Percentiles rank a stretch among this genome's conserved stretches.
Conservation (phyloP, 2,888 invertebrate species). For the Meiosimyza platycephala region DNA sequence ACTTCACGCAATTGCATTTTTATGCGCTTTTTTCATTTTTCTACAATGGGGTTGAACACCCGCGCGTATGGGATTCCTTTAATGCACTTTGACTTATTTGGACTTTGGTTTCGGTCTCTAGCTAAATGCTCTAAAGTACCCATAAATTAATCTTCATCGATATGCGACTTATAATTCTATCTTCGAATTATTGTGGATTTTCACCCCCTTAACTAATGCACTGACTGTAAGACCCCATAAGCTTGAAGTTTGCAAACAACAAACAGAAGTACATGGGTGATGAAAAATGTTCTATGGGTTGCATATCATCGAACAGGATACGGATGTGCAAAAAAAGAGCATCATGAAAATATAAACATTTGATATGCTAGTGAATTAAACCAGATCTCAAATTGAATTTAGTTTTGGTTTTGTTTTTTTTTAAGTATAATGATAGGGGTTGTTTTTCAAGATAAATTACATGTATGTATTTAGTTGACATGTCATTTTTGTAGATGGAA, state of each 20-base stretch:
- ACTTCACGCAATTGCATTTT: constrained; percentile 60
- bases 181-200: constrained; percentile 10
- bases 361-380: constrained; percentile 22
- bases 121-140: constrained; percentile 47
- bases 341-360: constrained; percentile 7
- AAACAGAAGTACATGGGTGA: constrained; percentile 58
- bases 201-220: constrained; percentile 14
- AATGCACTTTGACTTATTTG: constrained; percentile 24
- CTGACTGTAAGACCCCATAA: constrained; percentile 13
- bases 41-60: constrained; percentile 2
- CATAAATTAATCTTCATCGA: constrained; percentile 48
- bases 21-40: constrained; percentile 36
- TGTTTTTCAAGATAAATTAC: too few species aligned
- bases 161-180: constrained; percentile 32
- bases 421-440: too few species aligned
- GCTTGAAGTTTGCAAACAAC: constrained; percentile 63
- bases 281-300: constrained; percentile 52
- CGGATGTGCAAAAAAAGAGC: constrained; percentile 18
- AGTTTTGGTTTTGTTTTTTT: constrained; percentile 22
- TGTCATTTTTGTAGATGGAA: too few species aligned
- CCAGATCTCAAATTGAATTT: constrained; percentile 22
- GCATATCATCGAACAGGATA: constrained; percentile 36
- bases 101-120: constrained; percentile 11
- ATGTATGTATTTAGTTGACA: too few species aligned
- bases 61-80: neutral